Evolutionary conservation across 1,140 invertebrate genomes (phyloP).

Genomic region (Harpegnathos saltator): DNA sequence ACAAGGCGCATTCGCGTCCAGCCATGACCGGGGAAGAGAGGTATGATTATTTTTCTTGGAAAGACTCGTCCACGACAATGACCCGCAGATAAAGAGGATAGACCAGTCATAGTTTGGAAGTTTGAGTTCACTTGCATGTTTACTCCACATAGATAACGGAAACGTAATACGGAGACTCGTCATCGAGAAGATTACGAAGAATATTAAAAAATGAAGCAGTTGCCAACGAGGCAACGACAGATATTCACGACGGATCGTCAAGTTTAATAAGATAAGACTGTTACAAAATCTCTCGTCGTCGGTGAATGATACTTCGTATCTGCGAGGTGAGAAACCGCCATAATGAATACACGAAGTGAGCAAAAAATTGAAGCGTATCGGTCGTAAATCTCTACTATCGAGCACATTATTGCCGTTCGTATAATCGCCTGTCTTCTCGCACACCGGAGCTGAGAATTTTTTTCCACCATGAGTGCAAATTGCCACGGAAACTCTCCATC

Average conservation of each 20-base stretch:
- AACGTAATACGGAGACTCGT: not conserved
- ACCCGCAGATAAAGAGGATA: not conserved
- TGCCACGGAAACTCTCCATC: not conserved
- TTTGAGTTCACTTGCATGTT: not conserved
- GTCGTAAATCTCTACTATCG: constrained; percentile 14
- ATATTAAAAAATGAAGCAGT: no score
- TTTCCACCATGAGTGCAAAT: not conserved
- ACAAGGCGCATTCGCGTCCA: not conserved
- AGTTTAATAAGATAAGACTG: no score
- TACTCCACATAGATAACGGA: not conserved
- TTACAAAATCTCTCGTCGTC: no score
- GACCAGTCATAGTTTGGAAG: not conserved
- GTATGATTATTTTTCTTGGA: not conserved
- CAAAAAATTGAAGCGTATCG: not conserved
- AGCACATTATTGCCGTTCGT: no score
- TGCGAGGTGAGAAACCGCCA: not conserved
- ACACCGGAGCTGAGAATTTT: constrained; percentile 9
- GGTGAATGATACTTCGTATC: no score
- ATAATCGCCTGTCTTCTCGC: constrained; percentile 17
- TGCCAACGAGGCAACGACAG: no score
- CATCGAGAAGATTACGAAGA: not conserved
- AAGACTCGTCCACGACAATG: not conserved
- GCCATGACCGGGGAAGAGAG: not conserved
- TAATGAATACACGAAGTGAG: constrained; percentile 7
- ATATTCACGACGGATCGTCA: no score